phyloP scores from a whole-genome alignment of 2,888 invertebrate genomes.

The Acanthoscelides obtectus region DNA sequence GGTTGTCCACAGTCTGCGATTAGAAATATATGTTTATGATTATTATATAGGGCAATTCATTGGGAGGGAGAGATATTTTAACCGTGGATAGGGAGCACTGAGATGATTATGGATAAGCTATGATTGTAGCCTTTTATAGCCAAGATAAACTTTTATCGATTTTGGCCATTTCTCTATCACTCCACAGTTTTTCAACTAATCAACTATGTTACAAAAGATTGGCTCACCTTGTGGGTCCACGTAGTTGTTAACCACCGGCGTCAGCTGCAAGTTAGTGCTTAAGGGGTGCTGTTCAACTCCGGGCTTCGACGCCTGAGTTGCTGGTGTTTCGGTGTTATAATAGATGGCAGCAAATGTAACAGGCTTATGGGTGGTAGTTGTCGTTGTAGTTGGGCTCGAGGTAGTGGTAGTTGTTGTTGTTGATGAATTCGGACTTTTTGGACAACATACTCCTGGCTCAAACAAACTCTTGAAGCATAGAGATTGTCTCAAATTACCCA shows the following conservation, averaged over 20 bases:
- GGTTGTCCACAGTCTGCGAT: slow-evolving; percentile 72
- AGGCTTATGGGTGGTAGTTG: slow-evolving; percentile 15
- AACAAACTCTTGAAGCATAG: slow-evolving; percentile 88
- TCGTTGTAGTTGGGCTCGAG: slow-evolving; percentile 16
- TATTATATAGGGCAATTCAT: too few relatives aligned
- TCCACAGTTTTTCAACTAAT: too few relatives aligned
- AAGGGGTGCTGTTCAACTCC: slow-evolving; percentile 11
- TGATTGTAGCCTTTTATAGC: too few relatives aligned
- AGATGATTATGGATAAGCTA: too few relatives aligned
- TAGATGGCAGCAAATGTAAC: slow-evolving; percentile 29
- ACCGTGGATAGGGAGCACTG: too few relatives aligned
- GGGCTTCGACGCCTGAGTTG: slow-evolving; percentile 14
- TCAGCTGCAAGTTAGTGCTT: slow-evolving; percentile 6
- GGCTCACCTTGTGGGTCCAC: slow-evolving; percentile 53
- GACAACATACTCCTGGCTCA: slow-evolving; percentile 90
- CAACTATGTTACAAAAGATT: too few relatives aligned
- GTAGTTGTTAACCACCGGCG: slow-evolving; percentile 39
- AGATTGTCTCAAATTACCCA: slow-evolving; percentile 77
- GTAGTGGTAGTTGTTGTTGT: slow-evolving; percentile 29
- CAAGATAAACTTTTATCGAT: too few relatives aligned
- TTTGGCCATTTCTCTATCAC: too few relatives aligned
- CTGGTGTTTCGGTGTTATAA: slow-evolving; percentile 27
- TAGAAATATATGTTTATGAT: not conserved
- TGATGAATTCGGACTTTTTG: slow-evolving; percentile 48
- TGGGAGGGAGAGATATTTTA: too few relatives aligned